Evolutionary conservation across 2,797 vertebrate genomes (phyloP).

Genomic region (Echiichthys vipera): DNA sequence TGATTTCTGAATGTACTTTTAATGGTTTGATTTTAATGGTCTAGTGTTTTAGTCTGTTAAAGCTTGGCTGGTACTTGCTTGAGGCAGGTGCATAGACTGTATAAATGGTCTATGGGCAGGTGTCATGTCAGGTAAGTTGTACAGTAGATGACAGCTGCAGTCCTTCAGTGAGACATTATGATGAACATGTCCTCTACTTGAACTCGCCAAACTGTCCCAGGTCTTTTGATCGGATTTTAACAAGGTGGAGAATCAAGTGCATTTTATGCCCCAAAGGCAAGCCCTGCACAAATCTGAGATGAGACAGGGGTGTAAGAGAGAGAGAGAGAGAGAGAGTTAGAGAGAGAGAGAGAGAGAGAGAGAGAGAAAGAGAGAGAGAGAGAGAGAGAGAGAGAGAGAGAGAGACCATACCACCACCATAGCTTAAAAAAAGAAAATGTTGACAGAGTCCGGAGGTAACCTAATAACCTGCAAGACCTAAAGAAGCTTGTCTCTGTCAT

Average conservation of each 20-base stretch:
- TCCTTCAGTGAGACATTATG: constrained; percentile 1
- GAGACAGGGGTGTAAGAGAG: not conserved
- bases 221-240: not conserved
- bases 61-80: constrained; percentile 1
- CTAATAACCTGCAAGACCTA: too few species aligned
- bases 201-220: not conserved
- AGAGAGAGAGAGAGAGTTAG: too few species aligned
- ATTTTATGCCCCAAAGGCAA: not conserved
- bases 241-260: not conserved
- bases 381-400: too few species aligned
- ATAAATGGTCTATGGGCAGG: too few species aligned
- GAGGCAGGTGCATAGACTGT: too few species aligned
- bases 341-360: too few species aligned
- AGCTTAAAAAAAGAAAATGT: too few species aligned
- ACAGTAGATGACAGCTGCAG: constrained; percentile 12
- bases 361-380: too few species aligned
- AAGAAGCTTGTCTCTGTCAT: too few species aligned
- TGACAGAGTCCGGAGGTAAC: too few species aligned
- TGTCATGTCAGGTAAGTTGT: constrained; percentile 22
- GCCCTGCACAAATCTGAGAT: not conserved
- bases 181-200: not conserved
- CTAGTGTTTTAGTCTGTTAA: not conserved
- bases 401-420: too few species aligned
- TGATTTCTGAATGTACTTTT: constrained; percentile 1
- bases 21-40: constrained; percentile 1